Evolutionary conservation across 2,797 vertebrate genomes (phyloP), one percentile per base, ranked within the genome.

Genomic region (Pogonophryne albipinna): DNA sequence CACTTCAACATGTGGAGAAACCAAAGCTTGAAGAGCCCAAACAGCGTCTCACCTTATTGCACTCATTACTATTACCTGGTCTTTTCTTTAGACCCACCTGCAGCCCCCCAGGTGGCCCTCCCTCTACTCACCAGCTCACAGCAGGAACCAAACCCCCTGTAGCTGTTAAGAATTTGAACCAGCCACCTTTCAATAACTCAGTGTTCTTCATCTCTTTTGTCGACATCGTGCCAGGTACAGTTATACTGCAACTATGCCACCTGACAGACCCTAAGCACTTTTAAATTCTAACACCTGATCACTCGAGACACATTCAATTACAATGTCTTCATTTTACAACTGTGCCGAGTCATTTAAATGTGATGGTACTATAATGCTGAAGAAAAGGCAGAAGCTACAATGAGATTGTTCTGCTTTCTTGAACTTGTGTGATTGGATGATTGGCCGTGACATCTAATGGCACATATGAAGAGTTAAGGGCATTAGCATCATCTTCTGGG

Each of bases 231-330:
- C 74, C 14, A 10, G 19, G 27, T 67, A 69, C 83, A 77, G 85
- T 87, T 80, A 73, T 66, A 64, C 60, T 60, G 53, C 85, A 85
- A 80, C 91, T 88, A 91, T 79, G 66, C 42, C 66, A 66, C 60
- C 62, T 74, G 74, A 75, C 55, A 80, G 66, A 81, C 10, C 66
- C 57, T 58, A 55, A 15, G 51, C 76, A 50, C 31, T 20, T 80
- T 61, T 66, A 61, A 42, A 78, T 61, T 71, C 50, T 77, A 85
- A 83, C 61, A 76, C 69, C 55, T 78, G 55, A 82, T 83, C 66
- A 82, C 50, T 77, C 55, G 82, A 79, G 76, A 87, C 77, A 50
- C 76, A 63, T 91, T 91, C 77, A 78, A 90, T 90, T 85, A 67
- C 87, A 89, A 87, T 78, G 60, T 74, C 15, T 65, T 74, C 20